Percentiles rank a stretch among this genome's conserved stretches.
phyloP scores from a whole-genome alignment of 2,888 invertebrate species.

The Therioaphis trifolii region DNA sequence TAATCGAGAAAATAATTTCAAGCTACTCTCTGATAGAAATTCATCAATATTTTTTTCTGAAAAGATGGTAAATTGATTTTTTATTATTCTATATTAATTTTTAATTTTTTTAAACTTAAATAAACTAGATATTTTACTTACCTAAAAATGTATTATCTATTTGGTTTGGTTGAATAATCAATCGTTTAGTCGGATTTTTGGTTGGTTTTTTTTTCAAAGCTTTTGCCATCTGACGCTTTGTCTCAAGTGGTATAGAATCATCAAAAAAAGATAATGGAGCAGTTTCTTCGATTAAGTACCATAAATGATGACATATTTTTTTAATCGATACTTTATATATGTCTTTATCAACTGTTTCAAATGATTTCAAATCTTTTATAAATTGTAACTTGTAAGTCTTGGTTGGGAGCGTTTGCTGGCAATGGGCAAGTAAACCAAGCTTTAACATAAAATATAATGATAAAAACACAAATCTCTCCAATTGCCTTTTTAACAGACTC shows the following conservation, averaged over 20 bases:
- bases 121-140: constrained; percentile 9
- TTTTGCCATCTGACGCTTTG: neutral
- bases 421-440: too few species aligned
- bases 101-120: constrained; percentile 8
- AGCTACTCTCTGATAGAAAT: neutral
- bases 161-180: constrained; percentile 3
- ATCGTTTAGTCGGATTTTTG: neutral
- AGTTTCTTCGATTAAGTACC: too few species aligned
- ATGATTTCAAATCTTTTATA: too few species aligned
- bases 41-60: constrained; percentile 9
- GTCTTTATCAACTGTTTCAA: too few species aligned
- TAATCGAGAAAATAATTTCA: constrained; percentile 10
- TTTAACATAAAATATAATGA: too few species aligned
- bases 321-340: too few species aligned
- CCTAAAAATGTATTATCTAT: constrained; percentile 20
- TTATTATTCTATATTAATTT: constrained; percentile 12
- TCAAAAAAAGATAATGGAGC: too few species aligned
- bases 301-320: too few species aligned
- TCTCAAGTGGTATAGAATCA: too few species aligned
- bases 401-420: too few species aligned
- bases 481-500: neutral
- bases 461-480: neutral
- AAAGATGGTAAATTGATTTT: neutral
- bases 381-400: too few species aligned
- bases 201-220: neutral